A percentile compares a stretch with the other conserved stretches of the same genome.
phyloP scores from a whole-genome alignment of 1,140 invertebrate species.

The Drosophila mayri region DNA sequence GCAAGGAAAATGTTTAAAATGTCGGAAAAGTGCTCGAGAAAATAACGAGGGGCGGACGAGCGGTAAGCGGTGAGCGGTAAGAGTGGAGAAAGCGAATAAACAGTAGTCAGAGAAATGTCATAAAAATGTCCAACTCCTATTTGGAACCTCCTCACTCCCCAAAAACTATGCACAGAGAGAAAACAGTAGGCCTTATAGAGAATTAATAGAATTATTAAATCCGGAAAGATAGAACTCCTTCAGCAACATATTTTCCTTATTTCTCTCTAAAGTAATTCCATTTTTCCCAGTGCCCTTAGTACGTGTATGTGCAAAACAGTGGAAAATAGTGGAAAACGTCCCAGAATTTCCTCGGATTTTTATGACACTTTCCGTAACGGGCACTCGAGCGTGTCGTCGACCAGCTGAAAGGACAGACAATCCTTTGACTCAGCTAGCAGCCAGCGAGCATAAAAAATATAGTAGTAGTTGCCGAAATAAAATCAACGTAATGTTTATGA shows the following conservation, averaged over 20 bases:
- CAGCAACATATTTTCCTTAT: not conserved
- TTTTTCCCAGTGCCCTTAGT: conserved; percentile 12
- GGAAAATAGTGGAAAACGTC: conserved; percentile 56
- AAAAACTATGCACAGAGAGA: conserved; percentile 19
- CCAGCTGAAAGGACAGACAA: conserved; percentile 34
- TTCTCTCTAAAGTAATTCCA: not conserved
- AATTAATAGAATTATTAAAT: not conserved
- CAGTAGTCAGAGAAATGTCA: conserved; percentile 79
- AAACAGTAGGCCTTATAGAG: not conserved
- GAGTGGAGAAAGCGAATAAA: conserved; percentile 49
- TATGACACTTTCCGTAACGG: conserved; percentile 72
- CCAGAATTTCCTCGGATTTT: conserved; percentile 60
- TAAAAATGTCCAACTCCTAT: conserved; percentile 64
- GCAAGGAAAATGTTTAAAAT: conserved; percentile 75
- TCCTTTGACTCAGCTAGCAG: conserved; percentile 48
- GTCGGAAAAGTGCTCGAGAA: conserved; percentile 71
- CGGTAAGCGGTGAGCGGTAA: conserved; percentile 1
- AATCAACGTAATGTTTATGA: conserved; percentile 80
- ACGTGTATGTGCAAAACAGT: conserved; percentile 71
- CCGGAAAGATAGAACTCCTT: not conserved
- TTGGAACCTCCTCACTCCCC: conserved; percentile 22
- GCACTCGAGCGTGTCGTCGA: conserved; percentile 39
- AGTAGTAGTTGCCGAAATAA: conserved; percentile 70
- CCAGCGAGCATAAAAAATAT: conserved; percentile 56
- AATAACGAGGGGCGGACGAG: conserved; percentile 25